A percentile compares a stretch with the other conserved stretches of the same genome.
These are phyloP conservation scores for Caiman crocodilus DNA, from an alignment of 2,797 vertebrate species.

Conservation along the genomic window DNA sequence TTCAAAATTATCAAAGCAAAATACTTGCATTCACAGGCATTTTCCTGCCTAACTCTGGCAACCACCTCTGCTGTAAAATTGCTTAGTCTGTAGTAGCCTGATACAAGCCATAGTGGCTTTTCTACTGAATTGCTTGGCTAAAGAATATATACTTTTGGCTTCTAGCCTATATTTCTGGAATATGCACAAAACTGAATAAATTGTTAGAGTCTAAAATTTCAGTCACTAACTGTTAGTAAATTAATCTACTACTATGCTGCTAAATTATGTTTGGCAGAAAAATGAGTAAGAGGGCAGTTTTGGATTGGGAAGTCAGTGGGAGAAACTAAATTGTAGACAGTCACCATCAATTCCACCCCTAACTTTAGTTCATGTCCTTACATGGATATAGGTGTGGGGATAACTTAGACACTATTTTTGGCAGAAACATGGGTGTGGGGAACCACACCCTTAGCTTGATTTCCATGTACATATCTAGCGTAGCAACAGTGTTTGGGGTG, in stretches of 20 bases:
- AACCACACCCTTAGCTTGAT: not conserved
- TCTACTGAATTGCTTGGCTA: not conserved
- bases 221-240: conserved; percentile 38
- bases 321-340: conserved; percentile 50
- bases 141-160: not conserved
- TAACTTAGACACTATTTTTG: conserved; percentile 10
- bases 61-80: not conserved
- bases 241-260: conserved; percentile 21
- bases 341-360: not conserved
- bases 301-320: conserved; percentile 31
- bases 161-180: not conserved
- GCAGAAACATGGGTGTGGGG: not conserved
- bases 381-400: not conserved
- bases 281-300: conserved; percentile 48
- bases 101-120: not conserved
- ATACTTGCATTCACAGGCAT: not conserved
- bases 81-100: not conserved
- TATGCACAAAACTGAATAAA: not conserved
- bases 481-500: not conserved
- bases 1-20: not conserved
- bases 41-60: not conserved
- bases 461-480: not conserved
- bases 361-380: conserved; percentile 13
- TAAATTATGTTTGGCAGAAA: conserved; percentile 47
- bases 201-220: not conserved